A percentile compares a stretch with the other conserved stretches of the same genome.
Evolutionary conservation across 2,797 vertebrate species (phyloP).

Genomic region (Ambastaia sidthimunki): DNA sequence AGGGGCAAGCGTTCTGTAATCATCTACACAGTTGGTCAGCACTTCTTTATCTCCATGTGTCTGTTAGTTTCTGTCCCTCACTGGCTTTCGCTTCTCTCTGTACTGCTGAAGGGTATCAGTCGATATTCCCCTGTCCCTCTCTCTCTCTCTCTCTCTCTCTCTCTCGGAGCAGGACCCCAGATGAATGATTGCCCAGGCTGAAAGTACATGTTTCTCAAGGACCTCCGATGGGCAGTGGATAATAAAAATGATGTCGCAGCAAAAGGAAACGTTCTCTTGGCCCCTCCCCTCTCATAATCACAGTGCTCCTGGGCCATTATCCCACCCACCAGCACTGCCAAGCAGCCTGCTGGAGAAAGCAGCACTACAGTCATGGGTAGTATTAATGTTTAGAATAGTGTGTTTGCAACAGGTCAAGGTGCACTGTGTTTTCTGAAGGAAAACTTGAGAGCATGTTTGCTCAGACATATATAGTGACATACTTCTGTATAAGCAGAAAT

Average conservation of each 20-base stretch:
- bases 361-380: constrained; percentile 11
- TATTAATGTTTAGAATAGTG: constrained; percentile 6
- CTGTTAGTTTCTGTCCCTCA: constrained; percentile 30
- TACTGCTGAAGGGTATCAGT: constrained; percentile 55
- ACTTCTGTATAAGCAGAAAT: not conserved
- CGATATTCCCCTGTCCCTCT: constrained; percentile 40
- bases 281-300: constrained; percentile 65
- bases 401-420: constrained; percentile 27
- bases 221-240: constrained; percentile 67
- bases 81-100: constrained; percentile 35
- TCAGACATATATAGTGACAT: not conserved
- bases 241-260: constrained; percentile 69
- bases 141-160: constrained; percentile 10
- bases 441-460: not conserved
- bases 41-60: constrained; percentile 48
- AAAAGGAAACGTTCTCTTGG: constrained; percentile 62
- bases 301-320: constrained; percentile 59
- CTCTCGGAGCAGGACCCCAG: constrained; percentile 52
- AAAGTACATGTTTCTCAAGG: constrained; percentile 69
- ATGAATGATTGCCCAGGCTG: constrained; percentile 66
- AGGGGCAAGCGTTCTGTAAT: constrained; percentile 38
- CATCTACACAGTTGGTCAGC: constrained; percentile 41
- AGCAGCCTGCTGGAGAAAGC: constrained; percentile 36
- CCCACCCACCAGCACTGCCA: constrained; percentile 44
- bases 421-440: not conserved